Evolutionary conservation across 1,140 invertebrate species (phyloP).

Genomic region (Cyrtorhinus lividipennis): DNA sequence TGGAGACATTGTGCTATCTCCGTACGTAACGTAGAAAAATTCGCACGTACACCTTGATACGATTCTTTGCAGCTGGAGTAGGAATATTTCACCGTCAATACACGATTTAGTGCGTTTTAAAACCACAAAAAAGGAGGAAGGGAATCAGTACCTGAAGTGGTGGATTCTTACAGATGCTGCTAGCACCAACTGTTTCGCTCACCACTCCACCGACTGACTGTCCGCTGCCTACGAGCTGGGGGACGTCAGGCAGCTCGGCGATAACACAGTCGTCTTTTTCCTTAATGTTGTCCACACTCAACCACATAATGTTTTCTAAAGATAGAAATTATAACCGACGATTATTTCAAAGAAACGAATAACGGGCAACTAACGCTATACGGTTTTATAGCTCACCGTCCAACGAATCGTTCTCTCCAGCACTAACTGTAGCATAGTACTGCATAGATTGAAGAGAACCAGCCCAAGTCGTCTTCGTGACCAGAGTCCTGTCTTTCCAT

Average conservation of each 20-base stretch:
- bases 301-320: slow-evolving; percentile 86
- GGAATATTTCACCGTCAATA: too few species aligned
- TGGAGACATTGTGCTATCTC: slow-evolving; percentile 60
- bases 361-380: not conserved
- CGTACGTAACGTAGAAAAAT: slow-evolving; percentile 93
- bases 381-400: too few species aligned
- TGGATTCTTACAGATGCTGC: slow-evolving; percentile 36
- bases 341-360: not conserved
- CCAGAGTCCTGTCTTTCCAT: slow-evolving; percentile 74
- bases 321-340: not conserved
- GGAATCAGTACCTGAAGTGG: slow-evolving; percentile 33
- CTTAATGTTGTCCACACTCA: slow-evolving; percentile 82
- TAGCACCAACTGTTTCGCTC: slow-evolving; percentile 76
- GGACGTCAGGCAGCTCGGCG: slow-evolving; percentile 62
- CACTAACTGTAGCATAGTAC: slow-evolving; percentile 92
- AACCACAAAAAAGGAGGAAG: not conserved
- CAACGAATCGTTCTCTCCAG: slow-evolving; percentile 55
- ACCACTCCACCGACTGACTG: slow-evolving; percentile 93
- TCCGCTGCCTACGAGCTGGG: slow-evolving; percentile 82
- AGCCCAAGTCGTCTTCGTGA: slow-evolving; percentile 90
- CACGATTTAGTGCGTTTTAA: not conserved
- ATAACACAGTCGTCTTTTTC: slow-evolving; percentile 55
- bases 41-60: slow-evolving; percentile 87
- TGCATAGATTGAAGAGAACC: slow-evolving; percentile 94
- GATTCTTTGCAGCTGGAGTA: slow-evolving; percentile 27